Evolutionary conservation across 2,888 invertebrate species (phyloP).

Genomic region (Athalia rosae): DNA sequence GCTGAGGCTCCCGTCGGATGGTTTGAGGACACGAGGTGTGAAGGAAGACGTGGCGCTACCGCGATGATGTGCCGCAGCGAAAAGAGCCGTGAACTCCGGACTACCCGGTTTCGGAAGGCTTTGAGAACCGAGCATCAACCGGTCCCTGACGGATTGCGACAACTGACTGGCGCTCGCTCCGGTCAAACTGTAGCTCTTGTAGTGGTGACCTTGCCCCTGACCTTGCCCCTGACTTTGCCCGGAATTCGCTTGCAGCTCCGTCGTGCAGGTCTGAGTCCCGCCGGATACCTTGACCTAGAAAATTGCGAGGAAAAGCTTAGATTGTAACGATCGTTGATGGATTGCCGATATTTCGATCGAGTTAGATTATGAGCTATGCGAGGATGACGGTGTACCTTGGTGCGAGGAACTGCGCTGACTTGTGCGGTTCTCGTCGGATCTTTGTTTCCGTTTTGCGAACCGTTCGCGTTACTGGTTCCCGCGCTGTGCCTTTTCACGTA

Average conservation of each 20-base stretch:
- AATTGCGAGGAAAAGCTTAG: background rate
- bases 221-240: slow-evolving; percentile 59
- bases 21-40: slow-evolving; percentile 68
- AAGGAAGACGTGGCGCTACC: slow-evolving; percentile 67
- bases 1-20: slow-evolving; percentile 86
- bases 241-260: slow-evolving; percentile 79
- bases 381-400: slow-evolving; percentile 76
- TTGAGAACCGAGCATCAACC: slow-evolving; percentile 89
- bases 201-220: slow-evolving; percentile 78
- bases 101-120: slow-evolving; percentile 88
- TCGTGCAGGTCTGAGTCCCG: slow-evolving; percentile 91
- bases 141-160: slow-evolving; percentile 89
- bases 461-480: slow-evolving; percentile 75
- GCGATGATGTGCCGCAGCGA: slow-evolving; percentile 73
- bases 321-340: background rate
- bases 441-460: slow-evolving; percentile 70
- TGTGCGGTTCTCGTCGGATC: slow-evolving; percentile 82
- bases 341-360: background rate
- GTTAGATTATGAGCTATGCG: no score
- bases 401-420: slow-evolving; percentile 89
- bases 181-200: slow-evolving; percentile 89
- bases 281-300: slow-evolving; percentile 87
- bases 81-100: slow-evolving; percentile 81
- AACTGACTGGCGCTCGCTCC: slow-evolving; percentile 90
- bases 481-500: slow-evolving; percentile 85